phyloP scores from a whole-genome alignment of 2,888 invertebrate genomes.

The Limnephilus lunatus region DNA sequence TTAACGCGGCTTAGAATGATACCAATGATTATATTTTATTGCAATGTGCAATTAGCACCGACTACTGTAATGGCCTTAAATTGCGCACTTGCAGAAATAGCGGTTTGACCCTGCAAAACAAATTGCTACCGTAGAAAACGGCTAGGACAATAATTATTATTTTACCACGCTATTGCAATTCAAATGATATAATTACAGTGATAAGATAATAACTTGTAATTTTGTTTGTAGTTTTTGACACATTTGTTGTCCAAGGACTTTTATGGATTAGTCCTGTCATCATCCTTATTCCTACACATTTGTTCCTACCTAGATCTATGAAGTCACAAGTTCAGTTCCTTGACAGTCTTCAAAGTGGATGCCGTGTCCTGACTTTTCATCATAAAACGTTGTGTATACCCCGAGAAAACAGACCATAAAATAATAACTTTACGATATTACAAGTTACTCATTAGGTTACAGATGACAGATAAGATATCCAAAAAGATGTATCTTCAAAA shows the following conservation, averaged over 20 bases:
- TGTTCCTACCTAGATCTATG: no score
- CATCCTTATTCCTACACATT: no score
- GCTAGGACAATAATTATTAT: neutral
- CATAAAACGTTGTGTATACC: neutral
- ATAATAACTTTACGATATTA: no score
- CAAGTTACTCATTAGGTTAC: no score
- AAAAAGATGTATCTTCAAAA: neutral
- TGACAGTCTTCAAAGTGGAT: no score
- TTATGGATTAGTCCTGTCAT: no score
- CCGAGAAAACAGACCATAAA: neutral
- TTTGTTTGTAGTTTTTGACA: neutral
- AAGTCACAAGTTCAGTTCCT: no score
- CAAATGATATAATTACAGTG: neutral
- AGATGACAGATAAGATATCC: no score
- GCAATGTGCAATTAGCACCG: neutral
- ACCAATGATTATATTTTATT: neutral
- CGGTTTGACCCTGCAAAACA: neutral
- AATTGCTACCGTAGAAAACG: neutral
- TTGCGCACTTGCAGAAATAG: neutral
- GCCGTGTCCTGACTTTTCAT: no score
- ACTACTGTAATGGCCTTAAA: constrained; percentile 2
- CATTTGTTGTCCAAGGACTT: no score
- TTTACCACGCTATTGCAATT: neutral
- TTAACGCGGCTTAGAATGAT: neutral
- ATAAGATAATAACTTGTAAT: neutral